These are phyloP conservation scores for Dinocampus coccinellae DNA, from an alignment of 2,888 invertebrate species.

Conservation along the genomic window DNA sequence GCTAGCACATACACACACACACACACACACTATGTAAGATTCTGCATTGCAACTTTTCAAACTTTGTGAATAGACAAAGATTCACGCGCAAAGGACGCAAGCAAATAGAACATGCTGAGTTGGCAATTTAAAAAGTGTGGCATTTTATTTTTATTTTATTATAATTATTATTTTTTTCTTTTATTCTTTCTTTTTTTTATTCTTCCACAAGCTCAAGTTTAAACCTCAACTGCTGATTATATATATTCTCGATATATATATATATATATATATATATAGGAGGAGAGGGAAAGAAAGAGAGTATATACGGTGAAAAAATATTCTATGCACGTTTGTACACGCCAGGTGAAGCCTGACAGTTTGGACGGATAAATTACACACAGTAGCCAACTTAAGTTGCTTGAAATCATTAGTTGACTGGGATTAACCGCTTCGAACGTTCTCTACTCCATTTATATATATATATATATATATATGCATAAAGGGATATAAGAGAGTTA, in stretches of 20 bases:
- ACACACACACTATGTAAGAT: background rate
- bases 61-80: constrained; percentile 28
- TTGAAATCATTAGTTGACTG: constrained; percentile 40
- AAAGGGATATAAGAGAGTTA: background rate
- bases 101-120: constrained; percentile 17
- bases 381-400: constrained; percentile 16
- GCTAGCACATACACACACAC: background rate
- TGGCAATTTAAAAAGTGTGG: constrained; percentile 3
- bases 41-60: background rate
- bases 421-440: constrained; percentile 10
- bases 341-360: background rate
- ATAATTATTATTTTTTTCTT: background rate
- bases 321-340: background rate
- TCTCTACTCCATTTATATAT: background rate
- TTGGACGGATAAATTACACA: constrained; percentile 10
- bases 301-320: background rate
- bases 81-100: background rate
- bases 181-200: background rate
- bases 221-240: background rate
- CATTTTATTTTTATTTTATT: background rate
- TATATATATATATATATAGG: background rate
- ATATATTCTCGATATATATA: background rate
- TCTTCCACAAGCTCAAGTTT: background rate
- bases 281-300: background rate
- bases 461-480: background rate